Evolutionary conservation across 1,140 invertebrate species (phyloP).

Genomic region (Brachionus angularis): DNA sequence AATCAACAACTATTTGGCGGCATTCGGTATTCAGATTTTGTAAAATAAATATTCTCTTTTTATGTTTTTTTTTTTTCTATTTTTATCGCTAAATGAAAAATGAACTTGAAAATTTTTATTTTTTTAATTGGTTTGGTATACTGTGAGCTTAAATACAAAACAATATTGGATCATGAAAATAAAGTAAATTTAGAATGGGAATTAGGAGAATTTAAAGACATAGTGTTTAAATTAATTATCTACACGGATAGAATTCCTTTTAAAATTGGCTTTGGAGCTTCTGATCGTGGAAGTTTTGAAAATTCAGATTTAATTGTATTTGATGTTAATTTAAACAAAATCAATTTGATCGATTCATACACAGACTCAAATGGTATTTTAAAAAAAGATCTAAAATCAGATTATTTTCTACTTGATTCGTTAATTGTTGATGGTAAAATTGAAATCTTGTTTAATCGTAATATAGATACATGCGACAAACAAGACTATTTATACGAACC

Average conservation of each 20-base stretch:
- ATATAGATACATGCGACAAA: slow-evolving; percentile 38
- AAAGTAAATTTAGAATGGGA: neutral
- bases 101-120: too few relatives aligned
- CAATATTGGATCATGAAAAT: slow-evolving; percentile 14
- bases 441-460: slow-evolving; percentile 20
- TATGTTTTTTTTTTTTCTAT: too few relatives aligned
- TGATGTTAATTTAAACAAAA: slow-evolving; percentile 68
- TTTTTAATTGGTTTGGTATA: too few relatives aligned
- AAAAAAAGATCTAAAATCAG: slow-evolving; percentile 44
- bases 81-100: too few relatives aligned
- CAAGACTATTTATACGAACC: slow-evolving; percentile 14
- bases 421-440: neutral
- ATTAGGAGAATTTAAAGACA: neutral
- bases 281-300: slow-evolving; percentile 72
- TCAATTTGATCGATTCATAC: slow-evolving; percentile 59
- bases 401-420: neutral
- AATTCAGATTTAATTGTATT: slow-evolving; percentile 80
- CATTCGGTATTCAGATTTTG: too few relatives aligned
- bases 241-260: neutral
- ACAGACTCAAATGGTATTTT: slow-evolving; percentile 61
- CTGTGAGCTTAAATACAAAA: slow-evolving; percentile 22
- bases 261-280: slow-evolving; percentile 69
- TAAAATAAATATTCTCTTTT: too few relatives aligned
- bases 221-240: neutral
- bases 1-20: too few relatives aligned